Conservation (phyloP, 2,797 vertebrate species). For the Platalea minor region DNA sequence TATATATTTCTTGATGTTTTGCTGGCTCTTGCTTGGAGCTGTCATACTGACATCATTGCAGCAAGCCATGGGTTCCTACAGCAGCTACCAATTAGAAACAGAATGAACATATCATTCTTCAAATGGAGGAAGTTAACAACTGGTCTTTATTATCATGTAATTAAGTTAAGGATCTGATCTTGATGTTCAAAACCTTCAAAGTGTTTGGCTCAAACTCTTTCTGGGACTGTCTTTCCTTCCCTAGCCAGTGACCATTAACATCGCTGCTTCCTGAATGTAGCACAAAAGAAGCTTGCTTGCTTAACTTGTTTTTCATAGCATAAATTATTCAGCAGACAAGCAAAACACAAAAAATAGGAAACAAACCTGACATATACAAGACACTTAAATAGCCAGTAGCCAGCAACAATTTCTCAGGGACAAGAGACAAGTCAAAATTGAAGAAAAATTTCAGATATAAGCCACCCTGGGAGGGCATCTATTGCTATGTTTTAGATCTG, state of each 20-base stretch:
- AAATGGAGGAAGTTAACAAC: constrained; percentile 23
- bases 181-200: constrained; percentile 31
- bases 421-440: not conserved
- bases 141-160: constrained; percentile 36
- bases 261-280: not conserved
- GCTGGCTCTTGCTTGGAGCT: not conserved
- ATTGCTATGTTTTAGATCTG: not conserved
- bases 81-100: constrained; percentile 20
- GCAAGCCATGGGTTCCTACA: not conserved
- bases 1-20: not conserved
- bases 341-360: not conserved
- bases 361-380: not conserved
- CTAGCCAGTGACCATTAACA: not conserved
- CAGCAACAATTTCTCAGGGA: not conserved
- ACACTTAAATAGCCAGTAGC: not conserved
- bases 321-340: not conserved
- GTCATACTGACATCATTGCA: constrained; percentile 22
- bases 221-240: not conserved
- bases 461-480: not conserved
- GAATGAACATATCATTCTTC: constrained; percentile 4
- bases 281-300: not conserved
- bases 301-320: not conserved
- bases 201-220: not conserved
- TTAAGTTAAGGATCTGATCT: constrained; percentile 36
- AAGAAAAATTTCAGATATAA: not conserved